Conservation (phyloP, 2,888 invertebrate genomes). For the Ennomos quercinarius region DNA sequence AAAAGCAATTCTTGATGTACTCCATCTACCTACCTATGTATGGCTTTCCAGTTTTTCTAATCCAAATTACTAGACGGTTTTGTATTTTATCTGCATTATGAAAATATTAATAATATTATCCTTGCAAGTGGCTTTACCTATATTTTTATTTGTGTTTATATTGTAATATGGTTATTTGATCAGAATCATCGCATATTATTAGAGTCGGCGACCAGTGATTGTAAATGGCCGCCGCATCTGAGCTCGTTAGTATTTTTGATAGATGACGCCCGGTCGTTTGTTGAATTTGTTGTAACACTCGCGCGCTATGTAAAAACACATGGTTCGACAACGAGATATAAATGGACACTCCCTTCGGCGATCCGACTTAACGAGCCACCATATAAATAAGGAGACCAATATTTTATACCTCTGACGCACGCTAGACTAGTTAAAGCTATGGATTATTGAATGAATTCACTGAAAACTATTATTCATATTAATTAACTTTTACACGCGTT, state of each 20-base stretch:
- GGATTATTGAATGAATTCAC: conserved; percentile 51
- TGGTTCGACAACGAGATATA: conserved; percentile 80
- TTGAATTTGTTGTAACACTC: conserved; percentile 81
- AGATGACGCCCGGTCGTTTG: conserved; percentile 82
- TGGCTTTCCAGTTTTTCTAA: no score
- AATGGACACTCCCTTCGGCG: conserved; percentile 82
- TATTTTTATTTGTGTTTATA: no score
- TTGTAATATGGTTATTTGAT: conserved; percentile 56
- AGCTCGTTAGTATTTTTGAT: conserved; percentile 84
- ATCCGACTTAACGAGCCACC: conserved; percentile 81
- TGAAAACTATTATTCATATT: conserved; percentile 45
- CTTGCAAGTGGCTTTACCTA: no score
- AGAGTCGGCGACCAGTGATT: conserved; percentile 68
- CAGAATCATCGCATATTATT: conserved; percentile 77
- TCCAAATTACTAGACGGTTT: no score
- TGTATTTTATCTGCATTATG: no score
- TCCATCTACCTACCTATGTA: no score
- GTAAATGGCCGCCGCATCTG: conserved; percentile 78
- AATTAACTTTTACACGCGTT: conserved; percentile 30
- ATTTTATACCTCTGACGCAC: conserved; percentile 70
- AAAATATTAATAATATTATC: no score
- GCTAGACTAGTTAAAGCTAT: conserved; percentile 54
- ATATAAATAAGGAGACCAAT: conserved; percentile 79
- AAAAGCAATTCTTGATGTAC: no score
- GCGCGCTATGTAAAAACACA: conserved; percentile 78